phyloP scores from a whole-genome alignment of 2,113 vertebrate genomes.

The Bos javanicus region DNA sequence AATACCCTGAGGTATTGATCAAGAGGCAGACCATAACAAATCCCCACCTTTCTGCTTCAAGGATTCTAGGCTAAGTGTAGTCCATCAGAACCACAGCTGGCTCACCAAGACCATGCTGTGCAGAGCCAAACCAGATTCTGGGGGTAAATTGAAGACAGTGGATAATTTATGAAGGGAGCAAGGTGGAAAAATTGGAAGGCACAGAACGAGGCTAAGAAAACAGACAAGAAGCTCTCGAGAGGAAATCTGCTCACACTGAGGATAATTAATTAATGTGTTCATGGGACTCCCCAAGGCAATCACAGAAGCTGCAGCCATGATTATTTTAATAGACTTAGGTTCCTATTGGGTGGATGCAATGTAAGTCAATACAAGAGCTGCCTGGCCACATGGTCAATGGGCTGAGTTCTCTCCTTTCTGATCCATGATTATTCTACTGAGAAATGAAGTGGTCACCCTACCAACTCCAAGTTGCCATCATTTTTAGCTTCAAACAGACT shows the following conservation, averaged over 20 bases:
- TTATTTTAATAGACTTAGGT: slow-evolving; percentile 4
- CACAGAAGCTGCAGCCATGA: neutral
- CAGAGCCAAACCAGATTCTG: neutral
- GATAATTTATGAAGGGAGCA: neutral
- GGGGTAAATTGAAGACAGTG: neutral
- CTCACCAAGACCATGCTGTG: neutral
- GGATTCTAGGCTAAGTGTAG: neutral
- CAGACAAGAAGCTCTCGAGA: neutral
- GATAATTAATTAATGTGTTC: slow-evolving; percentile 45
- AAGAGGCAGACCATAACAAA: neutral
- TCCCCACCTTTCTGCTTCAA: neutral
- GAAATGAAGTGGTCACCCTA: neutral
- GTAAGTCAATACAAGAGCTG: neutral
- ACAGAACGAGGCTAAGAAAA: slow-evolving; percentile 24
- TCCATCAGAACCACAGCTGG: neutral
- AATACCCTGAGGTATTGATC: neutral
- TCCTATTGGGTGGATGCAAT: neutral
- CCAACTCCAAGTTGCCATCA: too few species aligned
- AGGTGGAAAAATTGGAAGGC: neutral
- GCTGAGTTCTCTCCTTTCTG: neutral
- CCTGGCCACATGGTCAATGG: neutral
- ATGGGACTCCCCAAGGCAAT: neutral
- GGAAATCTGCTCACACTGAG: slow-evolving; percentile 47
- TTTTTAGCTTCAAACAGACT: neutral
- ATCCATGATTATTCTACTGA: neutral